Base-by-base conservation (phyloP, 2,797 vertebrate species). In the Zalophus californianus region DNA sequence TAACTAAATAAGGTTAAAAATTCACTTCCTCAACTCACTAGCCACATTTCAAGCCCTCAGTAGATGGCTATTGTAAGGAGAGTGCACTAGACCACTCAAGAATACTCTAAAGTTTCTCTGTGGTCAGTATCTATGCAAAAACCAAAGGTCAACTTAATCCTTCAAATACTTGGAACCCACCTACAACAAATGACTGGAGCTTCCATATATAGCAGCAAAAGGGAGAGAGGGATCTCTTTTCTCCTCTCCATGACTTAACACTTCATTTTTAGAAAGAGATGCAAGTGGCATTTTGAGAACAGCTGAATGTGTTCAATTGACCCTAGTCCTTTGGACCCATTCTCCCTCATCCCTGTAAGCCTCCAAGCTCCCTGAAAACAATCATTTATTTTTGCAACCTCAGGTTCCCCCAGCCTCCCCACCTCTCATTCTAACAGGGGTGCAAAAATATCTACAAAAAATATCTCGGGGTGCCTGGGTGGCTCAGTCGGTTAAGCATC, bases 221-320 rank as follows among this genome's bases (percentile, higher is more conserved):
- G 23, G 29, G 54, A 54, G 56, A 5, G 41, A 44, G 35, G 27
- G 23, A 15, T 73, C 35, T 77, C 92, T 78, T 41, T 41, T 91
- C 88, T 95, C 50, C n/a, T 83, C 20, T 60, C 52, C 0, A 0
- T 73, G 75, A 62, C 56, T 82, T 75, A 84, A 64, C 52, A 73
- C 41, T 72, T 79, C 87, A 75, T 94, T 90, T 95, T 97, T 86
- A 92, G 91, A 91, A 95, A 91, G 78, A 73, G 60, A 77, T n/a
- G 50, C 70, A 50, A 86, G 7, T 32, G 58, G 75, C 25, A n/a
- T 84, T 68, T 90, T 9, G 85, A 48, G 20, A 70, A 70, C 56
- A 91, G 64, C 15, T 87, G 75, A 23, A n/a, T 56, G 23, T 38
- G 29, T 72, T 72, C 68, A 18, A 11, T 35, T 25, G 54, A 79